Evolutionary conservation across 2,797 vertebrate species (phyloP), one percentile per base, ranked within the genome.

Genomic region (Picus viridis): DNA sequence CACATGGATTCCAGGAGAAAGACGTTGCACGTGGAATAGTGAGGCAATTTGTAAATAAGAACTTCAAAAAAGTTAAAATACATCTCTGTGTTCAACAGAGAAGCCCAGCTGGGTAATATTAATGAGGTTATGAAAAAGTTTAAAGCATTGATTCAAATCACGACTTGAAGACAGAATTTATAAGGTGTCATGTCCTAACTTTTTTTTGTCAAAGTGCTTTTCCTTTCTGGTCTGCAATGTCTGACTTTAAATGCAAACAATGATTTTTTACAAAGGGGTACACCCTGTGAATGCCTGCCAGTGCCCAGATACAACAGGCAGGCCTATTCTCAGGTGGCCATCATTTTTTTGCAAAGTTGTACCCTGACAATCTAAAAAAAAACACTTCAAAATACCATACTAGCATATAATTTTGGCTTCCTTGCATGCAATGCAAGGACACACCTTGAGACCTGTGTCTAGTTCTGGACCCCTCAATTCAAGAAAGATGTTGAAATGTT

Each of bases 371-470:
- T 39, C 49, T 23, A 41, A 49, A 64, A 65, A 65, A 64, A 45
- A 0, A 4, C 8, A 26, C 12, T 17, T 41, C 7, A 24, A 56
- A 64, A 9, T n/a, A 4, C 0, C 10, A 2, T 23, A 19, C 19
- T 26, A 27, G 3, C 22, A 20, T 47, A 89, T 63, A 43, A n/a
- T 41, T 83, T 29, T 43, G 12, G 6, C 19, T 18, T 24, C 47
- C 18, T 20, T 80, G 12, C 24, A 29, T 80, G 62, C 5, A 24
- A 16, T 30, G 11, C 10, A 54, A 58, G 20, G 24, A 16, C 16
- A 16, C 41, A 43, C 41, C 41, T 43, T 43, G 41, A 43, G 41
- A 43, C 41, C 41, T 43, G 15, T 43, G 41, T 43, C 41, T 16
- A 43, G 41, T 43, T 43, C 41, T 43, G 41, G 41, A 16, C 41